Base-by-base conservation (phyloP, 2,113 vertebrate species). In the Myotis lucifugus region DNA sequence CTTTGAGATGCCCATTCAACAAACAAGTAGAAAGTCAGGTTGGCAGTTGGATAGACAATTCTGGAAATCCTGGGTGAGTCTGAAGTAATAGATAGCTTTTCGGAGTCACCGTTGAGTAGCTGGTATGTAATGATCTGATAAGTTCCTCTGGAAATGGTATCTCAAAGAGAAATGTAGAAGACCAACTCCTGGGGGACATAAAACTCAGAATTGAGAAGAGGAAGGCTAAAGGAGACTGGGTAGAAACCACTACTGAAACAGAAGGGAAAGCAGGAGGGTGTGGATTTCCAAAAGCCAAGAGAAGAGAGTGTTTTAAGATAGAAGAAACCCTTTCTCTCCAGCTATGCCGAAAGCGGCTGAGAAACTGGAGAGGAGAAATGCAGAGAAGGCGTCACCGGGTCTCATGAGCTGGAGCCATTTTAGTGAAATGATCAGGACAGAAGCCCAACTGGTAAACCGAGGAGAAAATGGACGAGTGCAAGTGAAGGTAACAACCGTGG, bases 201-300 rank as follows among this genome's bases (percentile, higher is more conserved):
- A 12, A 50, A 79, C 15, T 93, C 37, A 90, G 37, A 90, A 34
- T 0, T 48, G 91, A 72, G 74, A 61, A 50, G 61, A 78, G 14
- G 52, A 52, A 54, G 50, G 77, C 15, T 1, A 56, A 21, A 85
- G 29, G 37, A 34, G 29, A 46, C 10, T 27, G 37, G 32, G 29
- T 27, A 61, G 64, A 89, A 85, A 85, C 52, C 56, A 40, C 46
- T 21, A 32, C 0, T 59, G 32, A 54, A 79, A 23, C 19, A 34
- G 27, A 79, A 73, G 37, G 42, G 56, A n/a, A 64, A 73, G 54
- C 17, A 67, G 13, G 29, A 79, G 8, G 7, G 18, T 27, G 4
- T 86, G 48, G 37, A 23, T 81, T 78, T 52, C 48, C 74, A 81
- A 93, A 86, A 90, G 81, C 66, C 67, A 85, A 74, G 54, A 79